Conservation (phyloP, 2,888 invertebrate genomes). For the Stegophylla sp. region DNA sequence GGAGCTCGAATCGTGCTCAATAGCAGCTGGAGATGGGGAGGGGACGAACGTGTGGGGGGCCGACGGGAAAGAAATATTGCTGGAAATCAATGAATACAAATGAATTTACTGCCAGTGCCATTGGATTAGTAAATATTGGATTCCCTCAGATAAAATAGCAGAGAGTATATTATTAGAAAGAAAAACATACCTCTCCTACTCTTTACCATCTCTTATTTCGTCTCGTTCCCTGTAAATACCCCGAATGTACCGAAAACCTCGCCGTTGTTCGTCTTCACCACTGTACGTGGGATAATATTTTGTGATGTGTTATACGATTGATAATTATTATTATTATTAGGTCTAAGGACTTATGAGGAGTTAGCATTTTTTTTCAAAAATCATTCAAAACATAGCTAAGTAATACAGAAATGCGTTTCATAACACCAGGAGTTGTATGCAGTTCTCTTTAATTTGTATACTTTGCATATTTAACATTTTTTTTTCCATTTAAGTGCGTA, state of each 20-base stretch:
- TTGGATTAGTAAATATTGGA: slow-evolving; percentile 27
- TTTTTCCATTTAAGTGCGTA: too few species aligned
- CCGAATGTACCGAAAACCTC: neutral
- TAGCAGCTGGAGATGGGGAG: neutral
- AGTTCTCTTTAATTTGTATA: too few species aligned
- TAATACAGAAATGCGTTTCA: too few species aligned
- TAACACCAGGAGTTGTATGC: too few species aligned
- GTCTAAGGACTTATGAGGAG: too few species aligned
- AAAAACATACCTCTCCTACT: neutral
- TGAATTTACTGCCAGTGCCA: slow-evolving; percentile 10
- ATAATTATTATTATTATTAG: neutral
- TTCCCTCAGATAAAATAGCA: neutral
- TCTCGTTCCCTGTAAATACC: neutral
- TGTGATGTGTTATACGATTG: neutral
- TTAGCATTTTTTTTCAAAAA: too few species aligned
- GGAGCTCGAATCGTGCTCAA: neutral
- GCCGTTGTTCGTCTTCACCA: neutral
- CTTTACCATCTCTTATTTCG: neutral
- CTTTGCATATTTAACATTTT: too few species aligned
- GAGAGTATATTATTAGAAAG: slow-evolving; percentile 5
- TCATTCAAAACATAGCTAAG: too few species aligned
- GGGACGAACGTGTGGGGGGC: neutral
- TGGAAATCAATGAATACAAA: slow-evolving; percentile 33
- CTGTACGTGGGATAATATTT: neutral
- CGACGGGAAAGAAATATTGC: neutral